Evolutionary conservation across 2,797 vertebrate genomes (phyloP).

Genomic region (Pipistrellus pipistrellus): DNA sequence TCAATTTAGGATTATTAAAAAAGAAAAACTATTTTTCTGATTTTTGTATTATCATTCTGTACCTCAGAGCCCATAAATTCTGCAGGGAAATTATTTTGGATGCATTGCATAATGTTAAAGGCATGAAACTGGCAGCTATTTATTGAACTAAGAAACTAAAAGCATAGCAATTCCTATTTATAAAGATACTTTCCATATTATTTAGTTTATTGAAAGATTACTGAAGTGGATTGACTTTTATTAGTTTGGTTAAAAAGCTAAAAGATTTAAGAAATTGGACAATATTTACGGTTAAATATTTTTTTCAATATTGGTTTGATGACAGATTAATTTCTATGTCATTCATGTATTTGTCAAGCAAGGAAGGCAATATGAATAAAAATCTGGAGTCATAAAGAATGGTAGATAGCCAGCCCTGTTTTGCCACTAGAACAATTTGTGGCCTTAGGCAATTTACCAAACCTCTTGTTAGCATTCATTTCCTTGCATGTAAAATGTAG

Average conservation of each 20-base stretch:
- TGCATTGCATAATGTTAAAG: neutral
- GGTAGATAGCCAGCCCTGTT: neutral
- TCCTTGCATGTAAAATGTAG: neutral
- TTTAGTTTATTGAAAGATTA: neutral
- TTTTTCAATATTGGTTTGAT: neutral
- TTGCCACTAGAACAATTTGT: neutral
- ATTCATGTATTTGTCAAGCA: neutral
- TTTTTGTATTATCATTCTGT: neutral
- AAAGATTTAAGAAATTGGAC: neutral
- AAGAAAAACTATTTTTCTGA: neutral
- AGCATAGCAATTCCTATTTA: neutral
- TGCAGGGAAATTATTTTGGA: neutral
- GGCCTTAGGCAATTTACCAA: neutral
- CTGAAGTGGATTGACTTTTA: neutral
- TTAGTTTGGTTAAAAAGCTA: neutral
- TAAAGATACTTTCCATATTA: neutral
- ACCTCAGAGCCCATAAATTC: neutral
- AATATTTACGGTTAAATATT: neutral
- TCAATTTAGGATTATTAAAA: neutral
- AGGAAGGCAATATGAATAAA: neutral
- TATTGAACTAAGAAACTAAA: neutral
- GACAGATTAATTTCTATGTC: neutral
- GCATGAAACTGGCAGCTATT: neutral
- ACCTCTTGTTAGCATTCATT: neutral
- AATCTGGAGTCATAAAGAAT: neutral